Conservation (phyloP, 2,888 invertebrate species). For the Xanthia icteritia region DNA sequence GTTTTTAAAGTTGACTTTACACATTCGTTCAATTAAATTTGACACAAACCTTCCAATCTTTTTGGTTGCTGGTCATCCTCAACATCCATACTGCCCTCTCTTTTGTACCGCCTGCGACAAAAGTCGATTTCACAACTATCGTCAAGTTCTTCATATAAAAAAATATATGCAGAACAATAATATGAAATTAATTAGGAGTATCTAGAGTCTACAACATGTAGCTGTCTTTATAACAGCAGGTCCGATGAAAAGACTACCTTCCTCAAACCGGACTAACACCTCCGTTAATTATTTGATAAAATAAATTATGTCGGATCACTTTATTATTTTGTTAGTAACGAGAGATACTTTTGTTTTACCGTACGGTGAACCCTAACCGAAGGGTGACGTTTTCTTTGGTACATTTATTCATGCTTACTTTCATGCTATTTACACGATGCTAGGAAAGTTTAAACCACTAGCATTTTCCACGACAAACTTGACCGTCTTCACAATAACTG, state of each 20-base stretch:
- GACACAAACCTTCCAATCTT: background rate
- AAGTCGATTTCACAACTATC: background rate
- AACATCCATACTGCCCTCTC: background rate
- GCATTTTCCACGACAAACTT: background rate
- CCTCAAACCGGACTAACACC: background rate
- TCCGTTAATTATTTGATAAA: slow-evolving; percentile 1
- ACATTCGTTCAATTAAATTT: background rate
- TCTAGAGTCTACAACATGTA: no score
- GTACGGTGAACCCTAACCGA: no score
- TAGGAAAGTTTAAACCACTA: background rate
- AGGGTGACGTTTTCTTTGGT: no score
- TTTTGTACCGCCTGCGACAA: background rate
- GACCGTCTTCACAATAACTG: background rate
- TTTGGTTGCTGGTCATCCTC: background rate
- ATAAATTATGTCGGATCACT: background rate
- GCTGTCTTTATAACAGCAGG: background rate
- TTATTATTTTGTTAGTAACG: background rate
- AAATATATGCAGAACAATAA: background rate
- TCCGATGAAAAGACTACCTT: no score
- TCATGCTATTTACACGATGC: background rate
- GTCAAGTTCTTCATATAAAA: background rate
- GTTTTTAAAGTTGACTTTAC: background rate
- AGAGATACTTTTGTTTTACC: no score
- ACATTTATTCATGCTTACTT: background rate
- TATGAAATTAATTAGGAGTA: background rate